Evolutionary conservation across 2,888 invertebrate species (phyloP), one percentile per base, ranked within the genome.

Genomic region (Didymodactylos carnosus): DNA sequence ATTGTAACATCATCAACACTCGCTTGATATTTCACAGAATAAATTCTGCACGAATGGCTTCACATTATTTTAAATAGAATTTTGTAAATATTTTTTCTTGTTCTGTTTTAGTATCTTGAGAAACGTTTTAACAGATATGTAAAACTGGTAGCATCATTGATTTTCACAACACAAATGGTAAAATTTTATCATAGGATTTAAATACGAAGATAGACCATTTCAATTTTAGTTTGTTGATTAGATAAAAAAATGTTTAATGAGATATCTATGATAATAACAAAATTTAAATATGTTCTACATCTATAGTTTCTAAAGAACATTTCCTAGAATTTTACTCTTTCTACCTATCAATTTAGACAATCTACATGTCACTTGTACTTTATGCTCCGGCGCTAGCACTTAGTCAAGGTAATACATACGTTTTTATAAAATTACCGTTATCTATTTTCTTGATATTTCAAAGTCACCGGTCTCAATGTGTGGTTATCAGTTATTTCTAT

Each of bases 381-480:
- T 75, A 75, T 72, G 62, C 75, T 8, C 75, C 75, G 19, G 62
- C 75, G 29, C 43, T 75, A 6, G 75, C 75, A n/a, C 27, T 75
- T 14, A 46, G 72, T 25, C 75, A 75, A 72, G 73, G 73, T 70
- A 19, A 16, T 19, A 14, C 39, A 70, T 41, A 16, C 23, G 23
- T 62, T 16, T 27, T 29, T 16, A 19, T 35, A 13, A 14, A 23
- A 16, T 35, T 35, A 43, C 49, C 27, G 11, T 14, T 14, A 25
- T 14, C 25, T 19, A 11, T 16, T 13, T 27, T 43, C 11, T 71
- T 71, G 27, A 41, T 16, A 13, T 51, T 23, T 14, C 19, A 16
- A 13, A 74, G 75, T 72, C 1, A 39, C 62, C 6, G 75, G 75
- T 16, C 6, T 75, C 39, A 41, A 62, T 39, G 25, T 75, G 29